Percentiles rank a stretch among this genome's conserved stretches.
Evolutionary conservation across 2,113 vertebrate genomes (phyloP).

Genomic region (Oryzias melastigma): DNA sequence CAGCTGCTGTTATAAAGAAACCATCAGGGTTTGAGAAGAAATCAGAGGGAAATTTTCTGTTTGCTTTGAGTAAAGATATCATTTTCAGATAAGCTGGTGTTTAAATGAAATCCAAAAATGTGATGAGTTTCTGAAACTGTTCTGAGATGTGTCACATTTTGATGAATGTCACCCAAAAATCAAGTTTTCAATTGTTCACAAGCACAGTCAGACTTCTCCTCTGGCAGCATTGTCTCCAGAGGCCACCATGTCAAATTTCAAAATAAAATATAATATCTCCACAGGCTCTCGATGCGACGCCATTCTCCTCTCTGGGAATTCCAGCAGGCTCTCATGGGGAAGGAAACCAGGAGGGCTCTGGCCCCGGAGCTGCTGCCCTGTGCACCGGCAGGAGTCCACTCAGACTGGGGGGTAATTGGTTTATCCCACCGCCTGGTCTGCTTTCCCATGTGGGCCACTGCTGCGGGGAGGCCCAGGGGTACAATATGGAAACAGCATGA

Average conservation of each 20-base stretch:
- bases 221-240: constrained; percentile 49
- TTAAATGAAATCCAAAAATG: too few relatives aligned
- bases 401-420: constrained; percentile 75
- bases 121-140: background rate
- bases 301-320: constrained; percentile 66
- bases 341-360: constrained; percentile 56
- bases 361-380: constrained; percentile 43
- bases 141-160: background rate
- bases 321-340: constrained; percentile 68
- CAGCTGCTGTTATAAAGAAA: constrained; percentile 60
- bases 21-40: constrained; percentile 52
- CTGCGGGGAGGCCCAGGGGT: constrained; percentile 71
- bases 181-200: constrained; percentile 20
- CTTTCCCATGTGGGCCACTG: constrained; percentile 81
- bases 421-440: constrained; percentile 70
- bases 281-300: constrained; percentile 50
- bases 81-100: too few relatives aligned
- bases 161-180: constrained; percentile 15
- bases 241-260: constrained; percentile 62
- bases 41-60: background rate
- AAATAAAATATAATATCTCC: constrained; percentile 55
- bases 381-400: constrained; percentile 67
- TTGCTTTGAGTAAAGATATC: too few relatives aligned
- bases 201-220: constrained; percentile 40
- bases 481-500: constrained; percentile 79